Base-by-base conservation (phyloP, 2,113 vertebrate genomes). In the Saccopteryx bilineata region DNA sequence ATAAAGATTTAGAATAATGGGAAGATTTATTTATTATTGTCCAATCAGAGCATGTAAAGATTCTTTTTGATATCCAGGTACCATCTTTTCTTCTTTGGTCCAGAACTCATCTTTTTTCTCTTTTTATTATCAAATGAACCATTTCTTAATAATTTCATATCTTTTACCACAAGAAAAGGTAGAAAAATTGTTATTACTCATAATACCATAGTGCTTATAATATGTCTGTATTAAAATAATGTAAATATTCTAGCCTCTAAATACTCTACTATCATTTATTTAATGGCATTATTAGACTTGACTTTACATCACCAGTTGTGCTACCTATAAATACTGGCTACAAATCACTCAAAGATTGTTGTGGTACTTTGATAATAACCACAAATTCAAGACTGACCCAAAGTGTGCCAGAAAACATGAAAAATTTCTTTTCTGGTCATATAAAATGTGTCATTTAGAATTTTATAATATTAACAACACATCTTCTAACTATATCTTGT, bases 21-120 rank as follows among this genome's bases (percentile, higher is more conserved):
- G 19, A 72, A 39, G 39, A 65, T 86, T 39, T 87, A 48, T 88
- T 52, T 68, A 28, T 85, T 58, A 86, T 92, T 94, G 46, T 76
- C 28, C 26, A 75, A 1, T 33, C 5, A 5, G 54, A 71, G 31
- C n/a, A 71, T 39, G 19, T 80, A 39, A 92, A 94, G 48, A 76
- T 65, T 15, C 33, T 92, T 89, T 68, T 60, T 33, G 18, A 8
- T 74, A 80, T n/a, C 71, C 19, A 74, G 9, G 13, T n/a, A 46
- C 50, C 9, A 54, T 69, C 68, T 92, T 23, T 68, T 93, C 66
- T n/a, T 58, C 9, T 86, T 60, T 66, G 48, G 54, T 78, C 10
- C 48, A 68, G 65, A 61, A 92, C 48, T 50, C 13, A 13, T 76
- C 81, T 46, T 23, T 46, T 81, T 65, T 13, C 13, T 48, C 48